Percentiles rank a stretch among this genome's conserved stretches.
Evolutionary conservation across 2,888 invertebrate species (phyloP).

Genomic region (Cancer borealis): DNA sequence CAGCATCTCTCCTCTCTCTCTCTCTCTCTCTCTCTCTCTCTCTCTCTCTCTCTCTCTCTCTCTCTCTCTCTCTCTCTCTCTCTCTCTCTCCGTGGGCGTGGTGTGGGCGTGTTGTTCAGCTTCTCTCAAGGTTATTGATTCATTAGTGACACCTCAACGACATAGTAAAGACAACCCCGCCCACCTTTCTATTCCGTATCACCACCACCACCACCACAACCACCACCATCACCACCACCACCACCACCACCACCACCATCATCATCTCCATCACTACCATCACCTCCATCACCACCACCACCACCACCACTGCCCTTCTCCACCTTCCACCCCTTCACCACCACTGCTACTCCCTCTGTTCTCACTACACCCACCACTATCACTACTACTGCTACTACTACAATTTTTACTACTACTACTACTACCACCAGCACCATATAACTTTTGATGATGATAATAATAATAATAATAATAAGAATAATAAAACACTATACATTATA

Average conservation of each 20-base stretch:
- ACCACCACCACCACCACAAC: neutral
- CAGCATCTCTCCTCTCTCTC: neutral
- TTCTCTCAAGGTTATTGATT: conserved; percentile 11
- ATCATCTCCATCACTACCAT: neutral
- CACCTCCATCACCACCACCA: neutral
- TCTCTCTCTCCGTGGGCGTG: neutral
- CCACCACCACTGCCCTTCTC: neutral
- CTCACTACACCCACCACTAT: neutral
- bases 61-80: neutral
- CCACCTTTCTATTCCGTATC: neutral
- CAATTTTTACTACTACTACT: neutral
- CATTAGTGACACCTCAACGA: conserved; percentile 13
- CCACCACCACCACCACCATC: neutral
- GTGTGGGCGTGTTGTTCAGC: conserved; percentile 15
- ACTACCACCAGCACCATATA: neutral
- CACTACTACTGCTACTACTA: neutral
- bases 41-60: neutral
- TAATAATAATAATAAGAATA: too few relatives aligned
- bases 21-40: neutral
- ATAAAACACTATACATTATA: neutral
- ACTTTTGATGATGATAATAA: too few relatives aligned
- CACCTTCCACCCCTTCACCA: too few relatives aligned
- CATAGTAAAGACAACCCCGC: conserved; percentile 5
- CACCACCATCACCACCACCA: neutral
- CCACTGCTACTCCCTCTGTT: neutral